phyloP scores from a whole-genome alignment of 2,113 vertebrate genomes.

The Antennarius striatus region DNA sequence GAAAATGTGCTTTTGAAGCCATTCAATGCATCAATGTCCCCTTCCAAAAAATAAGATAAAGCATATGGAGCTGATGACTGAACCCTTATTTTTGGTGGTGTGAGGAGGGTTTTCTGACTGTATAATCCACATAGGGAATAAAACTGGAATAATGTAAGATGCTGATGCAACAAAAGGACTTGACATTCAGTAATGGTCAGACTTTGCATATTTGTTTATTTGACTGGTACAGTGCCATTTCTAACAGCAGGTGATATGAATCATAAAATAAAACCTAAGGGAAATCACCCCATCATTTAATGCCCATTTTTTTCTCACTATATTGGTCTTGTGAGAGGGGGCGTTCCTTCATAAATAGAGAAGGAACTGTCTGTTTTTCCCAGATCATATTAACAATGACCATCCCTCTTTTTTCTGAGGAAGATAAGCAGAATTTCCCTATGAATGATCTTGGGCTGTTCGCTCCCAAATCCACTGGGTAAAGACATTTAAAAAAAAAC shows the following conservation, averaged over 20 bases:
- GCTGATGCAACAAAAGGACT: slow-evolving; percentile 34
- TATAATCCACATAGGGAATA: slow-evolving; percentile 32
- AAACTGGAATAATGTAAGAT: slow-evolving; percentile 33
- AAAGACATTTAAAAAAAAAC: slow-evolving; percentile 33
- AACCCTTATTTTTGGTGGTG: slow-evolving; percentile 9
- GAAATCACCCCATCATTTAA: slow-evolving; percentile 52
- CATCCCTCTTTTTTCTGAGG: slow-evolving; percentile 36
- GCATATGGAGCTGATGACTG: not conserved
- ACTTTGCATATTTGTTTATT: slow-evolving; percentile 73
- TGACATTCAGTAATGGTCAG: slow-evolving; percentile 79
- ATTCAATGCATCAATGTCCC: not conserved
- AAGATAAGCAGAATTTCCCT: slow-evolving; percentile 70
- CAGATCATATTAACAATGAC: slow-evolving; percentile 60
- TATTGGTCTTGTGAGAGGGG: slow-evolving; percentile 34
- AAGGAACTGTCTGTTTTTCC: slow-evolving; percentile 49
- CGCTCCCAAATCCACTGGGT: slow-evolving; percentile 48
- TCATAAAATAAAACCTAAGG: slow-evolving; percentile 50
- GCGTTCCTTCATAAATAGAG: slow-evolving; percentile 43
- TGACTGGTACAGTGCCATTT: slow-evolving; percentile 44
- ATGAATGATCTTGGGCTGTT: slow-evolving; percentile 68
- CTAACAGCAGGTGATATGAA: slow-evolving; percentile 39
- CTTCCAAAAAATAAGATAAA: not conserved
- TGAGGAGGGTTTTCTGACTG: slow-evolving; percentile 12
- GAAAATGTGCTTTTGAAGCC: slow-evolving; percentile 10
- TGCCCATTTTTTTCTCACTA: slow-evolving; percentile 48